These are phyloP conservation scores for Carcinoscorpius rotundicauda DNA, from an alignment of 1,140 invertebrate genomes.

Conservation along the genomic window DNA sequence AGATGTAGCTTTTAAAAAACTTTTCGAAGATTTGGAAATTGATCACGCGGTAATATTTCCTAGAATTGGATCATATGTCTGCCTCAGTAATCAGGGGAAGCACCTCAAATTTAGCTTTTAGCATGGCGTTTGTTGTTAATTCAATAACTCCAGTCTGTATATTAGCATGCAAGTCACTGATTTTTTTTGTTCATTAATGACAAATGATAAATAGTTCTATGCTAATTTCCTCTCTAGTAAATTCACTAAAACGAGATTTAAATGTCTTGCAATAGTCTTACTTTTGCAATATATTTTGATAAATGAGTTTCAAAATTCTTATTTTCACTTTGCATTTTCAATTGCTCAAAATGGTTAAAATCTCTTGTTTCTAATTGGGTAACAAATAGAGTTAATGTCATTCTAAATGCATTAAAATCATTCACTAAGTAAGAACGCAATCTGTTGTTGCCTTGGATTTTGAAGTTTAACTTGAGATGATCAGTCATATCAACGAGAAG, in stretches of 20 bases:
- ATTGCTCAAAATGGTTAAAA: neutral
- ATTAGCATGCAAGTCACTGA: neutral
- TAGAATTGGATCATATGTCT: slow-evolving; percentile 3
- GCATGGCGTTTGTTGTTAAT: neutral
- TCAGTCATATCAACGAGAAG: neutral
- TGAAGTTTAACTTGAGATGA: slow-evolving; percentile 4
- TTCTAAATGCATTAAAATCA: neutral
- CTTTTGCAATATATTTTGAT: neutral
- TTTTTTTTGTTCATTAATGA: neutral
- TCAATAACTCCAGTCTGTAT: slow-evolving; percentile 1
- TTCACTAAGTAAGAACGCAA: too few relatives aligned
- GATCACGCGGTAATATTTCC: neutral
- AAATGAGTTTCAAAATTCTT: slow-evolving; percentile 1
- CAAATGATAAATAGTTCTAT: neutral
- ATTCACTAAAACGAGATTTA: neutral
- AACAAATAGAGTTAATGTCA: neutral
- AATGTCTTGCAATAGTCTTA: neutral
- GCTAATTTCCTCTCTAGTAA: neutral
- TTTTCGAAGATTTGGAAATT: neutral
- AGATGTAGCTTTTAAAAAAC: neutral
- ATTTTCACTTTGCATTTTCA: slow-evolving; percentile 5
- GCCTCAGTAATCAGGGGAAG: neutral
- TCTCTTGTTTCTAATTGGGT: neutral
- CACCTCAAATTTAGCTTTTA: neutral
- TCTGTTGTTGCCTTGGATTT: too few relatives aligned